These are phyloP conservation scores for Venustoraphidia nigricollis DNA, from an alignment of 2,888 invertebrate genomes.

Conservation along the genomic window DNA sequence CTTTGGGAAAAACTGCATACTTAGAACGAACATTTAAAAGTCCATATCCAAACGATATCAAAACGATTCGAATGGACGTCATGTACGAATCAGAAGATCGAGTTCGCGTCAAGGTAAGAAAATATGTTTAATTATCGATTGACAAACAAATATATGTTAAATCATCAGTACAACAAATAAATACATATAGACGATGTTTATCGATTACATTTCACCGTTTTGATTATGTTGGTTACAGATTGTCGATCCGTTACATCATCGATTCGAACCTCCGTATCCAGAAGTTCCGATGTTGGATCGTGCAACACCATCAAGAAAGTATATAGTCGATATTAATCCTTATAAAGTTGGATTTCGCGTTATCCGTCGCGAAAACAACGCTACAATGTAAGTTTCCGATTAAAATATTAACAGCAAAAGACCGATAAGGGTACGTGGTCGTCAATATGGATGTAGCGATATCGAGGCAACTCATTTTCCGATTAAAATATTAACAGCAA, in stretches of 20 bases:
- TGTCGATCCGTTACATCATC: conserved; percentile 29
- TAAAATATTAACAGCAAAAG: too few species aligned
- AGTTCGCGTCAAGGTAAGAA: conserved; percentile 47
- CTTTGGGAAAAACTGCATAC: conserved; percentile 41
- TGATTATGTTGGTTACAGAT: conserved; percentile 24
- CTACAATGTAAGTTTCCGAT: conserved; percentile 33
- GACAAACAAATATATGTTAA: too few species aligned
- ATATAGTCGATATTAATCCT: conserved; percentile 37
- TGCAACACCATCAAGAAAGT: conserved; percentile 32
- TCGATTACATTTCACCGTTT: not conserved
- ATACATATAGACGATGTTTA: too few species aligned
- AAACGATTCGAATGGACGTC: conserved; percentile 40
- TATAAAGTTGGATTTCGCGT: conserved; percentile 46
- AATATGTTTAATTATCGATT: not conserved
- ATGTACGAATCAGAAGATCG: conserved; percentile 43
- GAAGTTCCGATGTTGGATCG: conserved; percentile 37
- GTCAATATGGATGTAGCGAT: too few species aligned
- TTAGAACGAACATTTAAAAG: conserved; percentile 37
- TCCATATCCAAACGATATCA: conserved; percentile 49
- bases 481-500: too few species aligned
- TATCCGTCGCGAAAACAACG: conserved; percentile 34
- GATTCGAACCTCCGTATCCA: conserved; percentile 56
- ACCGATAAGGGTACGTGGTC: too few species aligned
- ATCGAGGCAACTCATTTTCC: too few species aligned
- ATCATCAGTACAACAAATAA: too few species aligned